These are phyloP conservation scores for Acyrthosiphon pisum DNA, from an alignment of 1,140 invertebrate species.

Conservation along the genomic window DNA sequence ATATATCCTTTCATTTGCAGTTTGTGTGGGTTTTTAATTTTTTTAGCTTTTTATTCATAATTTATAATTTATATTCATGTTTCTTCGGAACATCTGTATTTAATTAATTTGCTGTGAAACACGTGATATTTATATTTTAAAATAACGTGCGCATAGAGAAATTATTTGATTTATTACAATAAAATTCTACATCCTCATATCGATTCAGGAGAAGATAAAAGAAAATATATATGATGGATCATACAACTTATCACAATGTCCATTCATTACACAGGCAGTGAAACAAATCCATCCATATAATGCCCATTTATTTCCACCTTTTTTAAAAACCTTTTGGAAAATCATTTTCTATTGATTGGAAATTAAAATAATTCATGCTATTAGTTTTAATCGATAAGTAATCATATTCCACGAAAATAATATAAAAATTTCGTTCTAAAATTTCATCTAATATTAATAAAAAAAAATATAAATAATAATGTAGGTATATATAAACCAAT, in stretches of 20 bases:
- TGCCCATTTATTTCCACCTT: not conserved
- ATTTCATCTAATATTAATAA: not conserved
- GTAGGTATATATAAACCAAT: not conserved
- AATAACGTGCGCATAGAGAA: not conserved
- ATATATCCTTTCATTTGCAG: not conserved
- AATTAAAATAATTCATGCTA: not conserved
- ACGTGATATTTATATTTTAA: constrained; percentile 14
- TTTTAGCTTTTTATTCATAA: not conserved
- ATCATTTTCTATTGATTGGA: not conserved
- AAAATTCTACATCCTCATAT: not conserved
- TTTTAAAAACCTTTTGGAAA: not conserved
- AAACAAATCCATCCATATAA: not conserved
- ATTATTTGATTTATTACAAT: not conserved
- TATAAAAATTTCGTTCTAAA: not conserved
- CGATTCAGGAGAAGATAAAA: not conserved
- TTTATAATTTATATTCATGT: not conserved
- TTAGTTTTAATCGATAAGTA: not conserved
- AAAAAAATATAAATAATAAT: not conserved
- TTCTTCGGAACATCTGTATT: not conserved
- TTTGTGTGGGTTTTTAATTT: not conserved
- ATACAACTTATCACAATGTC: not conserved
- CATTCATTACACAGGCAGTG: not conserved
- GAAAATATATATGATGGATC: not conserved
- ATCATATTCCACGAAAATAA: not conserved
- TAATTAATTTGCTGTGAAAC: not conserved